A percentile compares a stretch with the other conserved stretches of the same genome.
Evolutionary conservation across 2,888 invertebrate genomes (phyloP).

Genomic region (Formica aserva): DNA sequence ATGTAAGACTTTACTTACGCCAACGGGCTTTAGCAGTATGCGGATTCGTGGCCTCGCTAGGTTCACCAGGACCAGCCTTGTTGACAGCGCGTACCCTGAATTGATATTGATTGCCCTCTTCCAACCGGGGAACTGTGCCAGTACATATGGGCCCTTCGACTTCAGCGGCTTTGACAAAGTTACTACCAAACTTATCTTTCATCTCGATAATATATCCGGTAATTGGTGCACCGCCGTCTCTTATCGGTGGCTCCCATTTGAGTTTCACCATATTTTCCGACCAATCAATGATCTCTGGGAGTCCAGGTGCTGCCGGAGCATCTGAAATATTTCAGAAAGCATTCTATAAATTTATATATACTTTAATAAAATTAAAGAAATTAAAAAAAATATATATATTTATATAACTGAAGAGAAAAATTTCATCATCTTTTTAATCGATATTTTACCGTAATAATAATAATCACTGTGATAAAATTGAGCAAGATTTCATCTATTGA

Average conservation of each 20-base stretch:
- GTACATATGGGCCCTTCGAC: constrained; percentile 93
- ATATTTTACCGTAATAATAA: constrained; percentile 16
- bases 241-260: constrained; percentile 96
- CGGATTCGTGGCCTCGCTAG: constrained; percentile 96
- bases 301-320: constrained; percentile 94
- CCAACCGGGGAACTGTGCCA: constrained; percentile 95
- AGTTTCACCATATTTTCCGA: constrained; percentile 96
- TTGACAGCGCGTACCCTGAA: constrained; percentile 98
- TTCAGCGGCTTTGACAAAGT: constrained; percentile 94
- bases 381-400: not conserved
- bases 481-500: not conserved
- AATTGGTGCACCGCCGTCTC: constrained; percentile 97
- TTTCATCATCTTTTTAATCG: not conserved
- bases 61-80: constrained; percentile 97
- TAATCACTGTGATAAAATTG: not conserved
- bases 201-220: constrained; percentile 97
- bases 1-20: constrained; percentile 88
- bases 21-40: constrained; percentile 95
- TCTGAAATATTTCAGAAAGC: constrained; percentile 84
- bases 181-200: constrained; percentile 94
- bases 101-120: constrained; percentile 98
- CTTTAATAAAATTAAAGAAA: not conserved
- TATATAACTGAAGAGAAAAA: not conserved
- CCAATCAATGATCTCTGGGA: constrained; percentile 96
- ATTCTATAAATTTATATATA: not conserved